Evolutionary conservation across 2,797 vertebrate genomes (phyloP), one percentile per base, ranked within the genome.

Genomic region (Sparidentex hasta): DNA sequence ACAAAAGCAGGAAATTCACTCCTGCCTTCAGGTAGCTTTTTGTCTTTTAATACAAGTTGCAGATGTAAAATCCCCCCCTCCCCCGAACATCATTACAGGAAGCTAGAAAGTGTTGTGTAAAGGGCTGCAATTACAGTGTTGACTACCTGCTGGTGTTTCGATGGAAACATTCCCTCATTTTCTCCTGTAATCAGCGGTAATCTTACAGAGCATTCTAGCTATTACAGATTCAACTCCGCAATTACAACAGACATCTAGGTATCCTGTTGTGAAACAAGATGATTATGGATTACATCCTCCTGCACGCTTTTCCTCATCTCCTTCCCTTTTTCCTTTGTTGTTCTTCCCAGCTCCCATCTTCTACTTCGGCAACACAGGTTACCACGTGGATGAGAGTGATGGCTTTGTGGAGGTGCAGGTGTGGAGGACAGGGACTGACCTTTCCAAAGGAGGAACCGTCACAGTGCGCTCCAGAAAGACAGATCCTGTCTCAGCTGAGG

Each of bases 391-490:
- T 11, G 98, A 99, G 93, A 97, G 96, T 9, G 94, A 96, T 0
- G 96, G 96, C 84, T 95, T 92, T 0, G 89, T 98, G 83, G 97
- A 98, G 83, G 95, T 97, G 29, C 90, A 44, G 61, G 97, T 99
- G 69, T 98, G 97, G 97, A 96, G 97, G 87, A 96, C 95, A 0
- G 98, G 98, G 21, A 97, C 96, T 0, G 98, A 99, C 84, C 95
- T 99, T 2, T 96, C 97, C 80, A 96, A 93, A 92, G 84, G 89
- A 2, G 97, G 96, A 11, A 96, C 96, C 0, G 95, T 99, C 74
- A 99, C 97, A 0, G 96, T 97, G 88, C 95, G 96, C 44, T 99
- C 98, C 47, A 95, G 95, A 67, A 99, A 97, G 84, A 96, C 95
- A 0, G 96, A 97, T 23, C 96, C 96, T 0, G 38, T 94, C 33